These are phyloP conservation scores for Ornithorhynchus anatinus DNA, from an alignment of 2,113 vertebrate species.

Conservation along the genomic window DNA sequence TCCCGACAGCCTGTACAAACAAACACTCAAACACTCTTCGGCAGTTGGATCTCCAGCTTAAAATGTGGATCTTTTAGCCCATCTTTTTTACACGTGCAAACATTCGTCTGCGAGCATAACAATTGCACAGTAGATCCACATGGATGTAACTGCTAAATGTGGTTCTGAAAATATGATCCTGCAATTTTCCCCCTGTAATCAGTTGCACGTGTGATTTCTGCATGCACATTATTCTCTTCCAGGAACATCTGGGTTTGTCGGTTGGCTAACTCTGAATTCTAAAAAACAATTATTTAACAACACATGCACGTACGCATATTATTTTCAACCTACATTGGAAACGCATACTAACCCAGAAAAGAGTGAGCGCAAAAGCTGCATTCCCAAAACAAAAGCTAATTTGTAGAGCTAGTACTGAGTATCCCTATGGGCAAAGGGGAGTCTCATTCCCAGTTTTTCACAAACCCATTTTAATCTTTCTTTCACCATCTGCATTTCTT, in stretches of 20 bases:
- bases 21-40: too few species aligned
- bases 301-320: background rate
- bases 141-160: slow-evolving; percentile 19
- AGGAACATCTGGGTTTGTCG: background rate
- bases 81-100: background rate
- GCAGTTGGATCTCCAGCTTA: background rate
- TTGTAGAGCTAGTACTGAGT: background rate
- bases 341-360: too few species aligned
- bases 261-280: background rate
- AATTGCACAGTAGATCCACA: slow-evolving; percentile 17
- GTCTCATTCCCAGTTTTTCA: background rate
- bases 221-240: background rate
- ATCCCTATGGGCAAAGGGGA: background rate
- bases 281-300: slow-evolving; percentile 19
- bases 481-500: background rate
- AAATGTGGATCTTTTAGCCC: background rate
- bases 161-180: slow-evolving; percentile 28
- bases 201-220: background rate
- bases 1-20: too few species aligned
- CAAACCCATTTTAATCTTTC: background rate
- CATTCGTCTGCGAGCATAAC: slow-evolving; percentile 16
- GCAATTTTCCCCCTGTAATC: background rate
- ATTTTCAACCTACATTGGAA: too few species aligned
- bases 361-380: too few species aligned
- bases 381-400: too few species aligned